A percentile compares a stretch with the other conserved stretches of the same genome.
phyloP scores from a whole-genome alignment of 2,113 vertebrate species.

The Phodopus roborovskii region DNA sequence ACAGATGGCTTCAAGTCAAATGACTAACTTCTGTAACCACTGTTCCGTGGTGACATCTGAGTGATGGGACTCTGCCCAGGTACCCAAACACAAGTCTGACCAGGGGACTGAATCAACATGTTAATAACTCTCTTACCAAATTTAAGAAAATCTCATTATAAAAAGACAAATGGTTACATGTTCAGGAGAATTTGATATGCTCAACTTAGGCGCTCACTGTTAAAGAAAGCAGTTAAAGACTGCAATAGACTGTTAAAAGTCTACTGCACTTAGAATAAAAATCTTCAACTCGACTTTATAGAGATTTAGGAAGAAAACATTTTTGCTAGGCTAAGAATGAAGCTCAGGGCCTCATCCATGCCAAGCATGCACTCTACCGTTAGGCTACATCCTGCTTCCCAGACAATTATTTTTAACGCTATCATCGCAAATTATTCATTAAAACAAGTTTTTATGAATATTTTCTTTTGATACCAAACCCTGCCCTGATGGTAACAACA shows the following conservation, averaged over 20 bases:
- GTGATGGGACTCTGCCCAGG: not conserved
- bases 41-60: not conserved
- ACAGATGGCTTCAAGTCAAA: not conserved
- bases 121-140: conserved; percentile 6
- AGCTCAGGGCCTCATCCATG: not conserved
- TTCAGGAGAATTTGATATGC: not conserved
- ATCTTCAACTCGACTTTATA: conserved; percentile 3
- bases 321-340: not conserved
- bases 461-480: conserved; percentile 6
- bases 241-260: too few species aligned
- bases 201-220: not conserved
- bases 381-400: not conserved
- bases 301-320: conserved; percentile 9
- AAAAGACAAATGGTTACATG: not conserved
- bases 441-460: not conserved
- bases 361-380: not conserved
- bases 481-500: not conserved
- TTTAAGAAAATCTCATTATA: conserved; percentile 30
- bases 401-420: not conserved
- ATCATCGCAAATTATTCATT: conserved; percentile 10
- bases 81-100: not conserved
- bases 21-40: not conserved
- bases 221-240: not conserved
- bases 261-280: not conserved
- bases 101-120: not conserved